A percentile compares a stretch with the other conserved stretches of the same genome.
Evolutionary conservation across 1,140 invertebrate species (phyloP).

Genomic region (Euura saliciscinereae): DNA sequence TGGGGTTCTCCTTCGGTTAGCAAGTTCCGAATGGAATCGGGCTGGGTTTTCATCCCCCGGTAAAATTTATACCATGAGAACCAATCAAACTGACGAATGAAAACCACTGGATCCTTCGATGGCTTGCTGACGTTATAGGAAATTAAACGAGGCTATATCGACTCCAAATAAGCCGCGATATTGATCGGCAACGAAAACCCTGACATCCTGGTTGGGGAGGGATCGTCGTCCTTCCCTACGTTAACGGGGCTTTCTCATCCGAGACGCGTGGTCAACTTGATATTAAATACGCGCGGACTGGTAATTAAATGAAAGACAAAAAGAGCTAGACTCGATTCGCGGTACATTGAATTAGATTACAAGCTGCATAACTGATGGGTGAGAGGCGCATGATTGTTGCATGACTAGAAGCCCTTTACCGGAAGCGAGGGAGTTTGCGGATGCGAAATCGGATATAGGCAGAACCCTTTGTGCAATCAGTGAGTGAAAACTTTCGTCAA

Average conservation of each 20-base stretch:
- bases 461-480: not conserved
- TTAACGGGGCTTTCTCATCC: not conserved
- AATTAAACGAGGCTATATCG: constrained; percentile 5
- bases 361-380: too few relatives aligned
- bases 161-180: not conserved
- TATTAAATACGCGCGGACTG: not conserved
- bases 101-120: not conserved
- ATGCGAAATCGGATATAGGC: not conserved
- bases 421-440: not conserved
- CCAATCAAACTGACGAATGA: not conserved
- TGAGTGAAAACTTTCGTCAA: not conserved
- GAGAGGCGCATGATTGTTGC: too few relatives aligned
- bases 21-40: not conserved
- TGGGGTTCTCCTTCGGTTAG: not conserved
- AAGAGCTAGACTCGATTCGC: too few relatives aligned
- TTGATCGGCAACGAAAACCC: not conserved
- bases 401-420: not conserved
- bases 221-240: not conserved
- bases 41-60: too few relatives aligned
- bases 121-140: not conserved
- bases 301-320: too few relatives aligned
- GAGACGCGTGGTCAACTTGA: not conserved
- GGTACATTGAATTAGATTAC: too few relatives aligned
- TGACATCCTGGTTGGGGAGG: not conserved
- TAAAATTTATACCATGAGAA: too few relatives aligned